Evolutionary conservation across 1,140 invertebrate species (phyloP), one percentile per base, ranked within the genome.

Genomic region (Sarcophaga bullata): DNA sequence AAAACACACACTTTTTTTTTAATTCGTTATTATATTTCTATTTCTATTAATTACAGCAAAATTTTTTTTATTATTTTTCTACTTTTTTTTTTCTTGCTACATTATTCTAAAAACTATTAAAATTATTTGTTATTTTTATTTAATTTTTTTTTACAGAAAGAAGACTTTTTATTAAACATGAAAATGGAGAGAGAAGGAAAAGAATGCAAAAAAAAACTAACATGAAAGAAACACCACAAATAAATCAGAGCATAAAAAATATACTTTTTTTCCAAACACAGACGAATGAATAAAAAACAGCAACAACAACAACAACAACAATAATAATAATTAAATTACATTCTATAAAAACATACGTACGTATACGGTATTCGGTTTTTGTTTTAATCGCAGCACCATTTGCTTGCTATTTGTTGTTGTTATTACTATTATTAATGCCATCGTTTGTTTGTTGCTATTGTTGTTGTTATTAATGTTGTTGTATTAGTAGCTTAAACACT

Each of bases 171-270:
- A 19, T 19, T 19, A 8, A 52, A 25, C 62, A 68, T 68, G 62
- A 68, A n/a, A 68, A 68, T 68, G 10, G 62, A 68, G 19, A 68
- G 10, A 68, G 4, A 19, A 19, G 3, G 19, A 68, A 68, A 68
- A 7, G 1, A 10, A 58, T 15, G 8, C 52, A 58, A 9, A 3
- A 58, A 68, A 13, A 68, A 68, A 68, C 62, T 15, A 19, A 19
- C 17, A 68, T 10, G 13, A 52, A 52, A 68, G 62, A 68, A 68
- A 68, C 62, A 68, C 62, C 17, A 68, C n/a, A 68, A 68, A 68
- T 68, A 68, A 68, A 68, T 68, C 62, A 68, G 62, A 68, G 62
- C 62, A 68, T 68, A 68, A 68, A 68, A 68, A 68, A 37, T 37
- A 4, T 37, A 37, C 4, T 37, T 37, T 37, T 37, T 37, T 37